Conservation (phyloP, 2,888 invertebrate species). For the Cabera pusaria region DNA sequence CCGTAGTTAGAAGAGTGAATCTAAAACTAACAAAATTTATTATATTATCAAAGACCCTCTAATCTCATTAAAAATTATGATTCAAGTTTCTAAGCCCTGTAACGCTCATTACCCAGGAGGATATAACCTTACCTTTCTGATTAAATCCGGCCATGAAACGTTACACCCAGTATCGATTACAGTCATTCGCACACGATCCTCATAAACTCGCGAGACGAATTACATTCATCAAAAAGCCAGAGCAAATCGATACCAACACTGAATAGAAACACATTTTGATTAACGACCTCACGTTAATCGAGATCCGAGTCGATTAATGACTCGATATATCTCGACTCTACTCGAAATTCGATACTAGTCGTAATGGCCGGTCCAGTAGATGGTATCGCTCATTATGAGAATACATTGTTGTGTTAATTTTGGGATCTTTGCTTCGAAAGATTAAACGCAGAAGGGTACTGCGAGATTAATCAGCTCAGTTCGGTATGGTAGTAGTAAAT, state of each 20-base stretch:
- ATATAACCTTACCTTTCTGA: not conserved
- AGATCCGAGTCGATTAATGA: conserved; percentile 39
- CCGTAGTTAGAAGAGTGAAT: no score
- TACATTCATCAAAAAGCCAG: conserved; percentile 31
- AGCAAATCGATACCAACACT: conserved; percentile 30
- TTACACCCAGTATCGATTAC: conserved; percentile 11
- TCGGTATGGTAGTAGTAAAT: no score
- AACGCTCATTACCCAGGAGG: no score
- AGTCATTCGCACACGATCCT: conserved; percentile 17
- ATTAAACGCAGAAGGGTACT: no score
- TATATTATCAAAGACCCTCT: no score
- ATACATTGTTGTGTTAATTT: conserved; percentile 18
- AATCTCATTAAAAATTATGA: no score
- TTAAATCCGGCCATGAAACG: not conserved
- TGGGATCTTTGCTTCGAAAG: no score
- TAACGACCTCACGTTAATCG: conserved; percentile 44
- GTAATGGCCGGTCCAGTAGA: conserved; percentile 31
- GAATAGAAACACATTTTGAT: conserved; percentile 42
- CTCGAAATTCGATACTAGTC: conserved; percentile 31
- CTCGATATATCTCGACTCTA: conserved; percentile 21
- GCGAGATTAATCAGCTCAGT: no score
- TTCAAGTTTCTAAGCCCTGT: no score
- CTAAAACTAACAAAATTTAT: no score
- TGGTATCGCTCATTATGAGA: conserved; percentile 14
- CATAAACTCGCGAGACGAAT: conserved; percentile 19